Base-by-base conservation (phyloP, 2,113 vertebrate genomes). In the Notothenia coriiceps region DNA sequence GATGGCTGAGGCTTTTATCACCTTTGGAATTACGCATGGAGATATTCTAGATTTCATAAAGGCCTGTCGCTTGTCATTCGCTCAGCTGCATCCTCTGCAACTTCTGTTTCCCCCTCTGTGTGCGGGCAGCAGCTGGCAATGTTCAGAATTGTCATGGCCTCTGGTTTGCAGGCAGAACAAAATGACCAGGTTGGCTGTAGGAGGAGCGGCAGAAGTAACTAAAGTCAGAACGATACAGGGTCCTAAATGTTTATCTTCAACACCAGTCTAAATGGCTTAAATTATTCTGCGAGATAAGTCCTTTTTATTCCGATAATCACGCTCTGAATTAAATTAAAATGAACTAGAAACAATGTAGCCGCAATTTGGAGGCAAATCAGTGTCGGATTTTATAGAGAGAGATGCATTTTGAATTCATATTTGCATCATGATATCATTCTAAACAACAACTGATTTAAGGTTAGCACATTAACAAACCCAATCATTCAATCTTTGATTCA, bases 51-150 rank as follows among this genome's bases (percentile, higher is more conserved):
- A 52, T 82, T 40, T 75, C 59, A 73, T 57, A 68, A 66, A 71
- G 69, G 61, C 74, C 29, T 22, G 83, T 73, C 64, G 49, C 62
- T 77, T 59, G 55, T 70, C 74, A 52, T 75, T 82, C 40, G 72
- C 77, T 80, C 62, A 67, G 79, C 82, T 80, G 74, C 77, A 66
- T 78, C 68, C 71, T 83, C 63, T 70, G 78, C 79, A 80, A 82
- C 63, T 66, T 87, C 67, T 74, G 68, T 55, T 83, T 67, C 56
- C 68, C 63, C 72, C 57, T 83, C 72, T 80, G 73, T 65, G 77
- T 33, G 11, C 5, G 33, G 33, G 82, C 67, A 86, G 76, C 91
- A 86, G 85, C 85, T 87, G 89, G 86, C 77, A 81, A 22, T 49
- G 74, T 62, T 79, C 44, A 54, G 67, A 73, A 82, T 50, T 88